A percentile compares a stretch with the other conserved stretches of the same genome.
Conservation (phyloP, 2,888 invertebrate species). For the Parascotia fuliginaria region DNA sequence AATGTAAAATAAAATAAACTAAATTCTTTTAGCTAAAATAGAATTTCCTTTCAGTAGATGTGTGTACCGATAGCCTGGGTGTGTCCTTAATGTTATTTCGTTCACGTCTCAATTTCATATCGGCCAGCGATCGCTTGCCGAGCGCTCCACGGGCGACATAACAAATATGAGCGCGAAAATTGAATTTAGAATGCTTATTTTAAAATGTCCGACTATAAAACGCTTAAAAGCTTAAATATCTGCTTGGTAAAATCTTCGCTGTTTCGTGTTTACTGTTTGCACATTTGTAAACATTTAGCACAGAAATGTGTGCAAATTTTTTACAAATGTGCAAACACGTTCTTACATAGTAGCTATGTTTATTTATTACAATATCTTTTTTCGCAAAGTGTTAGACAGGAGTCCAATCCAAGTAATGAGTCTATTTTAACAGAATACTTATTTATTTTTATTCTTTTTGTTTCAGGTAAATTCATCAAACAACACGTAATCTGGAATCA, state of each 20-base stretch:
- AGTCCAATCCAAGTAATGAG: background rate
- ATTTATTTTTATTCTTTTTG: too few relatives aligned
- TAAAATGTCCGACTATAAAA: conserved; percentile 43
- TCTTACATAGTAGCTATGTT: background rate
- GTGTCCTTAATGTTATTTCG: conserved; percentile 50
- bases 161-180: conserved; percentile 63
- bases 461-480: conserved; percentile 47
- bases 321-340: background rate
- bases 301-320: background rate
- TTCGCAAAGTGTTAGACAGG: background rate
- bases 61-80: conserved; percentile 28
- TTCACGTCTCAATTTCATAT: conserved; percentile 61
- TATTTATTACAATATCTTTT: too few relatives aligned
- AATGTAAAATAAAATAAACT: background rate
- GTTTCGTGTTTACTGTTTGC: conserved; percentile 3
- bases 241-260: conserved; percentile 13
- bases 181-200: conserved; percentile 61
- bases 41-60: conserved; percentile 23
- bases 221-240: conserved; percentile 23
- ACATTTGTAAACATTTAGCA: background rate
- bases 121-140: conserved; percentile 51
- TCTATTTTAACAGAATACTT: background rate
- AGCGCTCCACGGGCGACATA: conserved; percentile 52
- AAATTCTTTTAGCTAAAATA: conserved; percentile 14
- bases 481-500: background rate